phyloP scores from a whole-genome alignment of 64 coral and sea anemone genomes.

The Stylophora pistillata region DNA sequence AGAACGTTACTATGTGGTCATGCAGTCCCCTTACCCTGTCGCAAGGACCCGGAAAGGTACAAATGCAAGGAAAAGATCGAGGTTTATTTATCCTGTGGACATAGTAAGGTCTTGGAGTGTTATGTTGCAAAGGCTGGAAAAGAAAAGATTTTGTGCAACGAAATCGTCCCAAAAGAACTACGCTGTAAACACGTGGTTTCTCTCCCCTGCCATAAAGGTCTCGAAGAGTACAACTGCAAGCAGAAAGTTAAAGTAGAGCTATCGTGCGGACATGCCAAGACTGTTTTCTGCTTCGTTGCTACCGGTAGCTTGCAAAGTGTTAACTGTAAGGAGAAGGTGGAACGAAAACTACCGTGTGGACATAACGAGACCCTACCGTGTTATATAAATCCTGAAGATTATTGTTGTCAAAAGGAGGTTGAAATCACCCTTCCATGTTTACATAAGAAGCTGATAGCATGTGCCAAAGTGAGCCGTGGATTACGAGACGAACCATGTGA shows the following conservation, averaged over 20 bases:
- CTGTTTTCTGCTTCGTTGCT: conserved; percentile 1
- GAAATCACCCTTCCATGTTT: too few species aligned
- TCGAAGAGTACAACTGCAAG: conserved; percentile 1
- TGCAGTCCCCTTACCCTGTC: neutral
- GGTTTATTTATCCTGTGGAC: neutral
- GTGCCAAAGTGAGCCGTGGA: neutral
- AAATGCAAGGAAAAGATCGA: conserved; percentile 42
- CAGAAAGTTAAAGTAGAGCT: neutral
- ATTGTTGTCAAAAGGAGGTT: neutral
- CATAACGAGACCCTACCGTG: conserved; percentile 33
- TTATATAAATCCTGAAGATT: neutral
- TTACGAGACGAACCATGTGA: neutral
- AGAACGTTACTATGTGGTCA: conserved; percentile 48
- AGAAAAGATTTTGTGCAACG: neutral
- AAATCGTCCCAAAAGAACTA: neutral
- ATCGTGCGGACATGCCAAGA: conserved; percentile 33
- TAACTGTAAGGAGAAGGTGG: neutral
- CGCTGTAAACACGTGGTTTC: neutral
- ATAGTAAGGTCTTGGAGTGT: neutral
- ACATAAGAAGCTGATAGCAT: too few species aligned
- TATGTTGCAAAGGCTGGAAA: neutral
- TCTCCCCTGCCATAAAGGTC: neutral
- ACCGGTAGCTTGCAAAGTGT: neutral
- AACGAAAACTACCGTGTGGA: conserved; percentile 14
- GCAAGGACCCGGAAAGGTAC: neutral